Evolutionary conservation across 2,888 invertebrate genomes (phyloP).

Genomic region (Drosophila formosana): DNA sequence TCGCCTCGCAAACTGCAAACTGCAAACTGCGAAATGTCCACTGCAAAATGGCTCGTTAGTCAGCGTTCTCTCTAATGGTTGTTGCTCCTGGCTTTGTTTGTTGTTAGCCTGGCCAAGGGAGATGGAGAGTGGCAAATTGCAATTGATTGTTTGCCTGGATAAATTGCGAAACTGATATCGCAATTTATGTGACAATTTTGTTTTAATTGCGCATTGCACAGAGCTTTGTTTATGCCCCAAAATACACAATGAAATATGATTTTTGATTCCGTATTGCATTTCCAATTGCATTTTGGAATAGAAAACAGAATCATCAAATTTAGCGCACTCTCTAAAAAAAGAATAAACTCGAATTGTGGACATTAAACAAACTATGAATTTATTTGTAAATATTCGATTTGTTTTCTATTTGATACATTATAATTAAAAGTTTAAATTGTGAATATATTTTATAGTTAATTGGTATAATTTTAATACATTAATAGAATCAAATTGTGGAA

Average conservation of each 20-base stretch:
- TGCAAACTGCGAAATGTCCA: background rate
- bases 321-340: background rate
- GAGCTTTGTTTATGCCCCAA: conserved; percentile 20
- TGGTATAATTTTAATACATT: too few species aligned
- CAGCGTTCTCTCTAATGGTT: conserved; percentile 52
- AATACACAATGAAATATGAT: conserved; percentile 20
- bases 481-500: too few species aligned
- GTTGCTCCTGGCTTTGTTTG: conserved; percentile 8
- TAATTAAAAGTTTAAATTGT: too few species aligned
- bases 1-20: conserved; percentile 17
- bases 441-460: too few species aligned
- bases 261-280: conserved; percentile 10
- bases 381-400: too few species aligned
- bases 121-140: conserved; percentile 1
- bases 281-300: background rate
- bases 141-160: conserved; percentile 52
- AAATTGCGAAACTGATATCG: conserved; percentile 53
- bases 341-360: background rate
- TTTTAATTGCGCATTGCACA: conserved; percentile 57
- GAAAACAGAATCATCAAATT: background rate
- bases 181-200: conserved; percentile 66
- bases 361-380: too few species aligned
- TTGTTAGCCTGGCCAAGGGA: conserved; percentile 16
- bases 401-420: too few species aligned
- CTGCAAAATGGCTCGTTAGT: conserved; percentile 64